Evolutionary conservation across 2,888 invertebrate genomes (phyloP).

Genomic region (Conus canariensis): DNA sequence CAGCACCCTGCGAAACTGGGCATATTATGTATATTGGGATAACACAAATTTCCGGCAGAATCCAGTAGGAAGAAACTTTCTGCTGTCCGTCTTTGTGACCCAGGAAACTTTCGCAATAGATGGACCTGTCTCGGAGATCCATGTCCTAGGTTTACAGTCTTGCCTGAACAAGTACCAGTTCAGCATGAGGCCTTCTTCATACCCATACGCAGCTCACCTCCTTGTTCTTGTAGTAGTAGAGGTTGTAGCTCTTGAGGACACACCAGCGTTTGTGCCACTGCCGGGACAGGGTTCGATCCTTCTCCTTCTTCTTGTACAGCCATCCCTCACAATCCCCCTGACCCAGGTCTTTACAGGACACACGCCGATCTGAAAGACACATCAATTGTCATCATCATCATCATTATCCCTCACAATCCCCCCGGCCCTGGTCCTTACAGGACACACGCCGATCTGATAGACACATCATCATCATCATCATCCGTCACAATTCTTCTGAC

Average conservation of each 20-base stretch:
- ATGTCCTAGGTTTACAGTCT: too few relatives aligned
- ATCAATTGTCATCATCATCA: background rate
- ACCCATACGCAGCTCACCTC: background rate
- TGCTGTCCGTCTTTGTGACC: too few relatives aligned
- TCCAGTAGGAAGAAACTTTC: too few relatives aligned
- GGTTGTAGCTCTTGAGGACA: slow-evolving; percentile 85
- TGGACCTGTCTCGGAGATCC: too few relatives aligned
- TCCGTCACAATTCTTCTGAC: background rate
- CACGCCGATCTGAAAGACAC: slow-evolving; percentile 82
- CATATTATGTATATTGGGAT: too few relatives aligned
- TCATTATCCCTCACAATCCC: slow-evolving; percentile 83
- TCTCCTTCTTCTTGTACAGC: slow-evolving; percentile 86
- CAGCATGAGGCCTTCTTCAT: too few relatives aligned
- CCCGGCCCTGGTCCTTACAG: slow-evolving; percentile 86
- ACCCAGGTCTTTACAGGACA: slow-evolving; percentile 87
- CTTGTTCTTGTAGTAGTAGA: slow-evolving; percentile 86
- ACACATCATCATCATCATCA: background rate
- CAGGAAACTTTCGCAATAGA: too few relatives aligned
- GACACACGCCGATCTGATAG: slow-evolving; percentile 84
- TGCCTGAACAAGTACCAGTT: too few relatives aligned
- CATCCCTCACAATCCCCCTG: slow-evolving; percentile 88
- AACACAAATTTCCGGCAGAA: too few relatives aligned
- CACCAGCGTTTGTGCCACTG: slow-evolving; percentile 91
- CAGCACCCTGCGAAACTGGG: too few relatives aligned
- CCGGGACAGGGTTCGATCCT: slow-evolving; percentile 81